phyloP scores from a whole-genome alignment of 2,888 invertebrate genomes.

The Spicauda simplicius region DNA sequence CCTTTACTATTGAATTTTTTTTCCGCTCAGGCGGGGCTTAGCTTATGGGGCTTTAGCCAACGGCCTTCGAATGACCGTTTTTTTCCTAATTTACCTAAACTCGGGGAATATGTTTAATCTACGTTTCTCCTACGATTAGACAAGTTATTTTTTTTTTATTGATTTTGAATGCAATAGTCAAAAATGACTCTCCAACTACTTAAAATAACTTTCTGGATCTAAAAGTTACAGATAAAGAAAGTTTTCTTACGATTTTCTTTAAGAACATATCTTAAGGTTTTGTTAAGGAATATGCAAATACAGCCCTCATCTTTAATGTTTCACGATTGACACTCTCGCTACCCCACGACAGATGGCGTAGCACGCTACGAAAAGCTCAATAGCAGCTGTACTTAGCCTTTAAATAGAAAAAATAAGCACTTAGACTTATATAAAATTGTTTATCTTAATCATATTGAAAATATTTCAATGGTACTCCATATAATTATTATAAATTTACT shows the following conservation, averaged over 20 bases:
- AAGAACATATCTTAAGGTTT: not conserved
- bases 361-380: slow-evolving; percentile 44
- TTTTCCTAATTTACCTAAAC: slow-evolving; percentile 71
- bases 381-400: not conserved
- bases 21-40: slow-evolving; percentile 79
- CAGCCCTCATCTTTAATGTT: slow-evolving; percentile 38
- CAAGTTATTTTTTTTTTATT: not conserved
- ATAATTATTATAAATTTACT: too few relatives aligned
- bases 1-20: slow-evolving; percentile 75
- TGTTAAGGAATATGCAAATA: slow-evolving; percentile 3
- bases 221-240: slow-evolving; percentile 6
- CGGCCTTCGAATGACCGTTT: slow-evolving; percentile 64
- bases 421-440: too few relatives aligned
- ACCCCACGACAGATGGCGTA: slow-evolving; percentile 79
- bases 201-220: not conserved
- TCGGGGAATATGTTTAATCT: slow-evolving; percentile 41
- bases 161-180: not conserved
- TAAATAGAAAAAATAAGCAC: not conserved
- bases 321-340: slow-evolving; percentile 52
- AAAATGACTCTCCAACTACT: not conserved
- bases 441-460: too few relatives aligned
- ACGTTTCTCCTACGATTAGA: slow-evolving; percentile 2
- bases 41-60: slow-evolving; percentile 73
- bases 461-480: too few relatives aligned
- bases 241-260: slow-evolving; percentile 21